These are phyloP conservation scores for Lepilemur septentrionalis DNA, from an alignment of 2,797 vertebrate genomes.

Conservation along the genomic window DNA sequence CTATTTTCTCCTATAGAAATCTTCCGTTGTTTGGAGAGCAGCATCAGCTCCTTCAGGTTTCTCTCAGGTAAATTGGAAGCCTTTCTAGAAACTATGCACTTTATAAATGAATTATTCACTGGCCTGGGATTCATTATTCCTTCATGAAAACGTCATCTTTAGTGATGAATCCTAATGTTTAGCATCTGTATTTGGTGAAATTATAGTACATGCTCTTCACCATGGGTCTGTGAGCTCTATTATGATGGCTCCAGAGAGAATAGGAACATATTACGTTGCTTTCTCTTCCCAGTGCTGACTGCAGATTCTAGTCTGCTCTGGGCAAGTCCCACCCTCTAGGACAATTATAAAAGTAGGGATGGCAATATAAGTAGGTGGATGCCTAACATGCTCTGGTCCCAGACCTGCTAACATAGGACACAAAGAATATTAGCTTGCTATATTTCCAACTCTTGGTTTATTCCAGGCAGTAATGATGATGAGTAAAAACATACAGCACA, in stretches of 20 bases:
- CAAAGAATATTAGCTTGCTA: not conserved
- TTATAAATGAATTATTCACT: not conserved
- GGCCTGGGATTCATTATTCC: not conserved
- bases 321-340: not conserved
- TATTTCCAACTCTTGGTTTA: not conserved
- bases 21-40: not conserved
- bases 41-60: rapidly evolving
- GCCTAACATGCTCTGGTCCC: not conserved
- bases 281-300: not conserved
- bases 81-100: not conserved
- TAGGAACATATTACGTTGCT: not conserved
- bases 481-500: not conserved
- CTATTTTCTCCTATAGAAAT: not conserved
- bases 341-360: not conserved
- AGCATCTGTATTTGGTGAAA: not conserved
- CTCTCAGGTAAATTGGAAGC: not conserved
- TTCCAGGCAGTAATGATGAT: not conserved
- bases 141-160: not conserved
- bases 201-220: not conserved
- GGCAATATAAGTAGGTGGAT: not conserved
- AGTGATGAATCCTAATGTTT: not conserved
- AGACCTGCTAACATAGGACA: not conserved
- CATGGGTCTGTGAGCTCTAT: not conserved
- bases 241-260: not conserved
- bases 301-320: not conserved